Evolutionary conservation across 2,797 vertebrate species (phyloP), one percentile per base, ranked within the genome.

Genomic region (Sebastes matsubarae): DNA sequence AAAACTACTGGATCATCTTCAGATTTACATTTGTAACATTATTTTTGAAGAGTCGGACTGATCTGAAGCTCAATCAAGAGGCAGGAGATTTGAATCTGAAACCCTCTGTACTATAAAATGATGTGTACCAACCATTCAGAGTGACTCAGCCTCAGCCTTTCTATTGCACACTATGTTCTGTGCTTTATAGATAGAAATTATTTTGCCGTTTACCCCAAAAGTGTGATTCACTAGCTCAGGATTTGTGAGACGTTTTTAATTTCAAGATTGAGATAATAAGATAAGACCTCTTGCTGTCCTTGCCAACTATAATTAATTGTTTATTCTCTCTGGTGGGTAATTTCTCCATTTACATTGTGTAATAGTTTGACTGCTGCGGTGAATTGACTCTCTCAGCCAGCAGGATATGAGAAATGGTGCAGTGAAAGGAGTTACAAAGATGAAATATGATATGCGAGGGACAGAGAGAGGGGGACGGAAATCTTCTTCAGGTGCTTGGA

Each of bases 321-420:
- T 93, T 84, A 86, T 91, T 81, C 84, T 89, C 79, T 85, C 66
- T 22, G 50, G 27, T 54, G 78, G 78, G 79, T 90, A 85, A 93
- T 92, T 74, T 58, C 88, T 92, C 84, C 87, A 74, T 84, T 83
- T 86, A 61, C 81, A 54, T 69, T 87, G 77, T 84, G 55, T 72
- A 73, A 80, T 29, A 22, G 60, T 81, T 85, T 74, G 85, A 75
- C 85, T 73, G 77, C 79, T 3, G 80, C 36, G n/a, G 61, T 61
- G 86, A 82, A 77, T 60, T 22, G 57, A 87, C 84, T 81, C 66
- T 69, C 57, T 34, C 9, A 18, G 64, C 12, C 55, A 29, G 60
- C 88, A 88, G 89, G 90, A 93, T 81, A 92, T 90, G 84, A 92
- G 79, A 88, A 88, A 80, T 12, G 74, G 54, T 54, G 16, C 8